Base-by-base conservation (phyloP, 92 coral and sea anemone genomes). In the Palythoa grandiflora region DNA sequence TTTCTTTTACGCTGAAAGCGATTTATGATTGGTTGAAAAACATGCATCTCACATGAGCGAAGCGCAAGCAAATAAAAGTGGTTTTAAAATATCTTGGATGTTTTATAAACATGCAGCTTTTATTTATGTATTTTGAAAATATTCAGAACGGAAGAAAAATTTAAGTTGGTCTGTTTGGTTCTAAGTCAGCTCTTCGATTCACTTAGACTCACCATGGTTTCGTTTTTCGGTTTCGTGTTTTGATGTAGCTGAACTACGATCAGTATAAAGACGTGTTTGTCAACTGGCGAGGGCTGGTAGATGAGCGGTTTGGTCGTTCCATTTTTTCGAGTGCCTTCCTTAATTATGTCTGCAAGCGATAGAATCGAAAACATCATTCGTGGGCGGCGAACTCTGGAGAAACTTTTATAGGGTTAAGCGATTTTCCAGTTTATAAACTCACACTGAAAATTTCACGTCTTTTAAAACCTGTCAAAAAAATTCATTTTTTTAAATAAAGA, bases 291-390 rank as follows among this genome's bases (percentile, higher is more conserved):
- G 48, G 9, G 5, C 2, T 73, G 60, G 8, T 75, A 28, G 79
- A 28, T 19, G 38, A 66, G 51, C 6, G 19, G 54, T 16, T 40
- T 14, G 19, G 37, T 19, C 47, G 19, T 65, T 47, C 75, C 17
- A 81, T 81, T 47, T 47, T 20, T 44, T 44, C 8, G 55, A 65
- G 47, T 65, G 74, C 13, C 66, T 81, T 68, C 59, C 39, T 44
- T 36, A 66, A 81, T 81, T 68, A 81, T 20, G 75, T 68, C 86
- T 68, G 75, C 75, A 66, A 81, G 63, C 75, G 59, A 81, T 47
- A 81, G 57, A 15, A 68, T 61, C 60, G 40, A 47, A 21, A 63
- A 63, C 20, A n/a, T 15, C 6, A n/a, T 15, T 63, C 85, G 60
- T 50, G 52, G 48, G 36, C 57, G 54, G 57, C 16, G 14, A 38